phyloP scores from a whole-genome alignment of 2,888 invertebrate genomes.

The Phalera bucephala region DNA sequence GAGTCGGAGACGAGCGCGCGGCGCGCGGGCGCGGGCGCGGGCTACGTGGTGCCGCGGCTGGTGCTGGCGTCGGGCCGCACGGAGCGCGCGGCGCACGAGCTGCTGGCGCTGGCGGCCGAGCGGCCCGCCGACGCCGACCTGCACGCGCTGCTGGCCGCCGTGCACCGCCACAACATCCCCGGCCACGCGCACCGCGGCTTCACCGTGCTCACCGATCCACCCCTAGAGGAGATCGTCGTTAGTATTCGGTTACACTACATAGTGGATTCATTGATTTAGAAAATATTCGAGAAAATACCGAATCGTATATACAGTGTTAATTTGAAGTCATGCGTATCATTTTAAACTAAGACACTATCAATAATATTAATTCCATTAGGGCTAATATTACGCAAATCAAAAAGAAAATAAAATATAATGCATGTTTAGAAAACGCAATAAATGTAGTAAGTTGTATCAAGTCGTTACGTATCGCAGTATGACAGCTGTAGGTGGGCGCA shows the following conservation, averaged over 20 bases:
- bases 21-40: conserved; percentile 69
- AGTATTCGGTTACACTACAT: conserved; percentile 17
- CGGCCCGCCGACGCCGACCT: conserved; percentile 87
- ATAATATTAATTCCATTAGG: no score
- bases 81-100: conserved; percentile 86
- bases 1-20: conserved; percentile 87
- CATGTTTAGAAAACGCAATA: no score
- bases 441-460: no score
- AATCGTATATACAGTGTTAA: no score
- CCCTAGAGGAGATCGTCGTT: conserved; percentile 40
- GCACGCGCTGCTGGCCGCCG: conserved; percentile 88
- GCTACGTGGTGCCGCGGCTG: conserved; percentile 66
- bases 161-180: conserved; percentile 87
- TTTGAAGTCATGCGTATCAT: no score
- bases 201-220: conserved; percentile 80
- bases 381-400: no score
- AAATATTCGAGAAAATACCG: no score
- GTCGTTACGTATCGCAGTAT: no score
- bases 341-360: no score
- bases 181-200: conserved; percentile 94
- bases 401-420: no score
- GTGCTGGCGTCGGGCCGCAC: conserved; percentile 93
- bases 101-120: conserved; percentile 86
- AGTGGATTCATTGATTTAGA: no score
- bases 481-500: no score